These are phyloP conservation scores for Augochlora pura DNA, from an alignment of 1,140 invertebrate genomes.

Conservation along the genomic window DNA sequence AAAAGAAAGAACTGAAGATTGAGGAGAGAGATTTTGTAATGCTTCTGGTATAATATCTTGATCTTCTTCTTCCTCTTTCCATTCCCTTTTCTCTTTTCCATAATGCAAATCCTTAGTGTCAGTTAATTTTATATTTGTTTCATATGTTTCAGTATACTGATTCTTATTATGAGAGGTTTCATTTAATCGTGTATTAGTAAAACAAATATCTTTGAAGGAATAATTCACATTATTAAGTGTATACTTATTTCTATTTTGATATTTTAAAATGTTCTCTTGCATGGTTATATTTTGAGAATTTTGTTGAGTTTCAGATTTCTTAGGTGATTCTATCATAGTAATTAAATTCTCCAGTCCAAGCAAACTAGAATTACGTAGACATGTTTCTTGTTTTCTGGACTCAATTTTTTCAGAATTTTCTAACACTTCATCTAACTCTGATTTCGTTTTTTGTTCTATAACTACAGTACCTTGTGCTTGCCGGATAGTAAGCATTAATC, in stretches of 20 bases:
- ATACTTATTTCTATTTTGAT: no score
- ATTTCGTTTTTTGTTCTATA: slow-evolving; percentile 76
- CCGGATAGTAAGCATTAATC: slow-evolving; percentile 77
- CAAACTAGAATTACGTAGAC: slow-evolving; percentile 75
- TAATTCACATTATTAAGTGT: background rate
- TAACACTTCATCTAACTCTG: slow-evolving; percentile 76
- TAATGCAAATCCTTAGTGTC: slow-evolving; percentile 40
- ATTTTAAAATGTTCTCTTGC: background rate
- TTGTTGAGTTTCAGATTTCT: slow-evolving; percentile 18
- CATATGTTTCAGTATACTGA: background rate
- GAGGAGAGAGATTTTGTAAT: slow-evolving; percentile 48
- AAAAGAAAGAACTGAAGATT: background rate
- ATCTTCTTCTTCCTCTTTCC: slow-evolving; percentile 26
- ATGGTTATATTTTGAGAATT: slow-evolving; percentile 2
- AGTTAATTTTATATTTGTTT: slow-evolving; percentile 19
- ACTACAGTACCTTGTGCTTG: slow-evolving; percentile 75
- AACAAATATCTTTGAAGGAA: background rate
- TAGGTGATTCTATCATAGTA: slow-evolving; percentile 71
- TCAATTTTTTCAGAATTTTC: slow-evolving; percentile 78
- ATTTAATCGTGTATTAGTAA: background rate
- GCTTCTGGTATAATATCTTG: slow-evolving; percentile 68
- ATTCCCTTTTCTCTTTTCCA: slow-evolving; percentile 17
- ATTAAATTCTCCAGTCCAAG: slow-evolving; percentile 75
- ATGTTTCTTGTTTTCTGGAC: slow-evolving; percentile 73
- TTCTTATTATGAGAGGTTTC: background rate